phyloP scores from a whole-genome alignment of 2,113 vertebrate genomes.

The Otis tarda region DNA sequence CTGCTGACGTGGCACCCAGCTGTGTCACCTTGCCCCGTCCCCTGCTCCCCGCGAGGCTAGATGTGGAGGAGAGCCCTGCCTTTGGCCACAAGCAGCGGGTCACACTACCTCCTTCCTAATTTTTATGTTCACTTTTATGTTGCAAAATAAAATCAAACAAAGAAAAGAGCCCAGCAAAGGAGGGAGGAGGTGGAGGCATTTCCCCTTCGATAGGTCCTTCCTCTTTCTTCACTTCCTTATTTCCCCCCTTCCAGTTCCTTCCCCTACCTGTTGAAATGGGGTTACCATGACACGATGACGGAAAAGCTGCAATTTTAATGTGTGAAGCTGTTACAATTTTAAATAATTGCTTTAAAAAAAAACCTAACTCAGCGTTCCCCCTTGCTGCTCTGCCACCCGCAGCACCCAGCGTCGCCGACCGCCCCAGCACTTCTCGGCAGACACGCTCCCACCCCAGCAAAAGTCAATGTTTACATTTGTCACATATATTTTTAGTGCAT shows the following conservation, averaged over 20 bases:
- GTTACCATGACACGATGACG: accelerated
- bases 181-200: background rate
- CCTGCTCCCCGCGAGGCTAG: background rate
- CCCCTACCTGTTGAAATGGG: background rate
- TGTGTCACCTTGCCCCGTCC: background rate
- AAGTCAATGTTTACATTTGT: background rate
- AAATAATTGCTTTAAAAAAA: background rate
- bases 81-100: background rate
- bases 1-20: background rate
- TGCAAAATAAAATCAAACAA: background rate
- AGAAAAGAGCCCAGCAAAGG: background rate
- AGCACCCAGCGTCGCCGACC: background rate
- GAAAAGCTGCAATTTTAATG: background rate
- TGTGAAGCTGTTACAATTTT: background rate
- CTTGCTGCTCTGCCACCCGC: background rate
- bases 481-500: background rate
- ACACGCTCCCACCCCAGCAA: background rate
- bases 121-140: accelerated
- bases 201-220: background rate
- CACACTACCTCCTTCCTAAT: background rate
- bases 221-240: background rate
- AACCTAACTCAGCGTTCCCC: accelerated
- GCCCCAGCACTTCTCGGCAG: background rate
- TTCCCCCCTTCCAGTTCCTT: background rate
- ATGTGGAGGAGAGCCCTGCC: background rate